These are phyloP conservation scores for Bugulina stolonifera DNA, from an alignment of 2,888 invertebrate genomes.

Conservation along the genomic window DNA sequence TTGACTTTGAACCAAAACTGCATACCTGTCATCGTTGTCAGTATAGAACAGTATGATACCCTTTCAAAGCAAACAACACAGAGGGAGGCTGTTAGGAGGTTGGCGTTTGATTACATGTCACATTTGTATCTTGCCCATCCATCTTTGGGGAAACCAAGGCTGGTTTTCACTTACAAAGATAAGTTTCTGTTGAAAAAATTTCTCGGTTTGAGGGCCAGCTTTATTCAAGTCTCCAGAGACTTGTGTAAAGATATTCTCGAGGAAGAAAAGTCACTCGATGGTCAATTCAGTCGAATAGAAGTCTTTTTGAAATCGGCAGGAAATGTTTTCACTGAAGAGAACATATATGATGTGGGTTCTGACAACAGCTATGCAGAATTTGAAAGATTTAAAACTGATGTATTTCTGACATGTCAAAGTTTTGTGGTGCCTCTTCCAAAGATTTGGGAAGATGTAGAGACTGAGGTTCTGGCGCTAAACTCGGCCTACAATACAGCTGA, in stretches of 20 bases:
- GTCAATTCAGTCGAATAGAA: neutral
- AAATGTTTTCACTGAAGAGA: neutral
- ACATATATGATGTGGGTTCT: neutral
- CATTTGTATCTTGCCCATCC: neutral
- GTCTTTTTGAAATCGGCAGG: neutral
- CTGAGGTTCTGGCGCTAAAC: neutral
- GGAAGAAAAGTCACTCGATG: neutral
- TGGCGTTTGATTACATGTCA: neutral
- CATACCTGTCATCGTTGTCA: too few species aligned
- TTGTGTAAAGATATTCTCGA: neutral
- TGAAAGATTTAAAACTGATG: neutral
- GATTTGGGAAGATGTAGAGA: neutral
- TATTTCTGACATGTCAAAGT: neutral
- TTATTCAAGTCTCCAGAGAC: neutral
- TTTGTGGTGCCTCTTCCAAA: neutral
- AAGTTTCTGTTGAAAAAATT: neutral
- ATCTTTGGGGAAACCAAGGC: neutral
- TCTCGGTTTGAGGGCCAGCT: neutral
- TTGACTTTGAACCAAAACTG: too few species aligned
- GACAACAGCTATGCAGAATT: neutral
- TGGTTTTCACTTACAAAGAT: neutral
- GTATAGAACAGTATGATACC: neutral
- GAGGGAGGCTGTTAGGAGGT: neutral
- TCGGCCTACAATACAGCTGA: neutral
- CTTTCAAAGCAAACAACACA: neutral